Percentiles rank a stretch among this genome's conserved stretches.
phyloP scores from a whole-genome alignment of 2,797 vertebrate species.

The Nasua narica region DNA sequence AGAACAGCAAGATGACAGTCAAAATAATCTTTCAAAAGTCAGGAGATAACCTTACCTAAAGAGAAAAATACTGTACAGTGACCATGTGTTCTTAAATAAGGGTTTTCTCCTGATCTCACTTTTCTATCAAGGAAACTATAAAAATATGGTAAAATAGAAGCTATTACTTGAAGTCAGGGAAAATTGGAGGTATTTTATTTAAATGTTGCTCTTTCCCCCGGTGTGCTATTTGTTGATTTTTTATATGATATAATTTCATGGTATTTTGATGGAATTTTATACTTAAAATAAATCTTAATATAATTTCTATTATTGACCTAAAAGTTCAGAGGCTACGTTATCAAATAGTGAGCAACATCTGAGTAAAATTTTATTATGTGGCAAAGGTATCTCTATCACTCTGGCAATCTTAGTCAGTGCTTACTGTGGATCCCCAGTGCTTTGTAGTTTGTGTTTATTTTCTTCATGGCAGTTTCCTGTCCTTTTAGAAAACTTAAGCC shows the following conservation, averaged over 20 bases:
- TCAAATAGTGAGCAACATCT: slow-evolving; percentile 54
- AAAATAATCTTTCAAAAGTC: slow-evolving; percentile 59
- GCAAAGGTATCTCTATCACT: slow-evolving; percentile 45
- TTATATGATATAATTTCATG: slow-evolving; percentile 35
- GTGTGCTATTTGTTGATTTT: slow-evolving; percentile 47
- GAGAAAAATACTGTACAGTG: slow-evolving; percentile 38
- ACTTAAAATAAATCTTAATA: slow-evolving; percentile 42
- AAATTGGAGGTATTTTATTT: slow-evolving; percentile 67
- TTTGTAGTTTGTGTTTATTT: slow-evolving; percentile 50
- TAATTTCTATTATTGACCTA: slow-evolving; percentile 65
- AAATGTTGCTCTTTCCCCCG: slow-evolving; percentile 46
- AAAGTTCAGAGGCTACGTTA: slow-evolving; percentile 53
- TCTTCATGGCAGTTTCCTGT: slow-evolving; percentile 19
- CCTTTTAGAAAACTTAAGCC: slow-evolving; percentile 24
- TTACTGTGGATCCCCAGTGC: neutral
- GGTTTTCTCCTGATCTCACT: slow-evolving; percentile 37
- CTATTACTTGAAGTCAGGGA: slow-evolving; percentile 48
- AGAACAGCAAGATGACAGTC: slow-evolving; percentile 17
- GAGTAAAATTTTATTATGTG: slow-evolving; percentile 61
- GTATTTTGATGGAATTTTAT: slow-evolving; percentile 60
- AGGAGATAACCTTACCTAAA: neutral
- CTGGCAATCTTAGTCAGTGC: neutral
- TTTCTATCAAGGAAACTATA: slow-evolving; percentile 33
- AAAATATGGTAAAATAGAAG: slow-evolving; percentile 59
- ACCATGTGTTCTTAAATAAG: slow-evolving; percentile 8